Evolutionary conservation across 2,888 invertebrate species (phyloP), one percentile per base, ranked within the genome.

Genomic region (Drosophila maculinotata): DNA sequence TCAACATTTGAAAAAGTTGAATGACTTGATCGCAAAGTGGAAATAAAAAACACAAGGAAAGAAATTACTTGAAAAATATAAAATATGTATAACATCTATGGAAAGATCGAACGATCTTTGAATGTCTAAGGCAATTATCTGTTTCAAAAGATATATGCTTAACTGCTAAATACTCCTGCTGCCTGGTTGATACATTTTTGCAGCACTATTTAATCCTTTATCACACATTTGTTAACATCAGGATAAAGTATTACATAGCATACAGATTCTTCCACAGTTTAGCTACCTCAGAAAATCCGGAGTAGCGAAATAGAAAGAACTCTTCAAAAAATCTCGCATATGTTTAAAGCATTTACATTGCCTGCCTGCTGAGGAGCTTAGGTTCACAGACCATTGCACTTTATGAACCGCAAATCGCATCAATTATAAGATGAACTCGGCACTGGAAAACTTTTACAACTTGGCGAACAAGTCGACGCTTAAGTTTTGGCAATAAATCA

Each of bases 351-450:
- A n/a, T 8, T n/a, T n/a, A n/a, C n/a, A n/a, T n/a, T n/a, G n/a
- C n/a, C n/a, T 52, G 48, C 30, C 36, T 36, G 33, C 25, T 17
- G 15, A 12, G 45, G 23, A 8, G 12, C 36, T 63, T 36, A 41
- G 57, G 31, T 83, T 81, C 53, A 81, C 81, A 60, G 86, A 66
- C 81, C 86, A 86, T 81, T 81, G 86, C 69, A 83, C 81, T 81
- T 86, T 71, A 86, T 83, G 85, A 80, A 80, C 71, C 76, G 63
- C 84, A 86, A 81, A 81, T 86, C 81, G 77, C 81, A 81, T 81
- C 83, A 81, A 86, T 81, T 86, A 81, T 79, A 71, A 73, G 74
- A 85, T 86, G 81, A 81, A 79, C 80, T 83, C 62, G 64, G 42
- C 35, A 59, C 33, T 36, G 39, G 33, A 69, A 64, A 81, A 69